phyloP scores from a whole-genome alignment of 1,140 invertebrate genomes.

The Temnothorax nylanderi region DNA sequence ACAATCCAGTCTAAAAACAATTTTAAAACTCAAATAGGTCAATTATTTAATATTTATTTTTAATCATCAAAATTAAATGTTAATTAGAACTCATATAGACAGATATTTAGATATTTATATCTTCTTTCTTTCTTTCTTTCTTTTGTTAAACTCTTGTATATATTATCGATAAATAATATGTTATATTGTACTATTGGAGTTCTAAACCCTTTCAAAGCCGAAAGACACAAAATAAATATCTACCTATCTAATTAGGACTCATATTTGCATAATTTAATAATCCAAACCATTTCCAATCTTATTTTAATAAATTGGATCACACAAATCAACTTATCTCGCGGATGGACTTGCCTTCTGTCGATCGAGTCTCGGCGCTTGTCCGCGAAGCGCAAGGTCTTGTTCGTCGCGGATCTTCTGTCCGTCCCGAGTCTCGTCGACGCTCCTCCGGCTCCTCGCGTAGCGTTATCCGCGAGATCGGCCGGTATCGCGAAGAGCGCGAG shows the following conservation, averaged over 20 bases:
- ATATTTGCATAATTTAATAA: too few relatives aligned
- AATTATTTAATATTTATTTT: background rate
- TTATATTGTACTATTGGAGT: too few relatives aligned
- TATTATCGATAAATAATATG: too few relatives aligned
- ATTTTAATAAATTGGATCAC: too few relatives aligned
- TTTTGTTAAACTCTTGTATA: too few relatives aligned
- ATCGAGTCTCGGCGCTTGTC: background rate
- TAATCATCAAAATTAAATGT: background rate
- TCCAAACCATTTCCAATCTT: too few relatives aligned
- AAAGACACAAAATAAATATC: too few relatives aligned
- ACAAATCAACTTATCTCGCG: background rate
- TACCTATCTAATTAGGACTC: too few relatives aligned
- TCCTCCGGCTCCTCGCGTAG: background rate
- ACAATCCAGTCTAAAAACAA: background rate
- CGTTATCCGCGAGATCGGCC: background rate
- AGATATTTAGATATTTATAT: too few relatives aligned
- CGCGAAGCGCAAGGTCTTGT: background rate
- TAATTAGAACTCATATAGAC: too few relatives aligned
- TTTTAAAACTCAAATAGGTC: background rate
- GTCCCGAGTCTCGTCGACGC: background rate
- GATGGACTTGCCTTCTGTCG: background rate
- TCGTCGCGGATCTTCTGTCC: background rate
- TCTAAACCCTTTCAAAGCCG: too few relatives aligned
- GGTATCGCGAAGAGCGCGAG: constrained; percentile 29
- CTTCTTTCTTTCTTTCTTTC: too few relatives aligned